A percentile compares a stretch with the other conserved stretches of the same genome.
Conservation (phyloP, 1,140 invertebrate genomes). For the Calosoma granatense region DNA sequence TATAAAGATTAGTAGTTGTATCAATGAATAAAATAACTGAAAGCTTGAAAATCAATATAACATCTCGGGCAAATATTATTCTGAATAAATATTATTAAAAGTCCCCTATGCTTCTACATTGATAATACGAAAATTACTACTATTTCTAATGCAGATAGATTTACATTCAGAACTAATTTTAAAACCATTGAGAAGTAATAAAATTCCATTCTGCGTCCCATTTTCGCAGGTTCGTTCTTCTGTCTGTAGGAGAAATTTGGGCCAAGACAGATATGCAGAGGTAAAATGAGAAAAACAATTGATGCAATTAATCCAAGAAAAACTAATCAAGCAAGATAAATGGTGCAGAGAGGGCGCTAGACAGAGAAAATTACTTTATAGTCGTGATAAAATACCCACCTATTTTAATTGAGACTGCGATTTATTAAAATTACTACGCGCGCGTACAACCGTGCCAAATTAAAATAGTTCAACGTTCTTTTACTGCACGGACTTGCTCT, state of each 20-base stretch:
- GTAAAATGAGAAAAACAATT: slow-evolving; percentile 37
- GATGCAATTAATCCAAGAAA: slow-evolving; percentile 37
- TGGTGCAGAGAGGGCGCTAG: slow-evolving; percentile 19
- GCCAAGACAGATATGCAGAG: slow-evolving; percentile 30
- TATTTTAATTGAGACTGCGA: slow-evolving; percentile 33
- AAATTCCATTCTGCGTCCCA: too few species aligned
- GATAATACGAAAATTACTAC: too few species aligned
- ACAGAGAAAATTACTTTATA: slow-evolving; percentile 33
- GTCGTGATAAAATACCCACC: slow-evolving; percentile 34
- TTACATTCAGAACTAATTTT: too few species aligned
- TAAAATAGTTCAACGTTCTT: slow-evolving; percentile 2
- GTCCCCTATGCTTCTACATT: too few species aligned
- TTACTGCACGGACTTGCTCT: too few species aligned
- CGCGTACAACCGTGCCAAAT: neutral
- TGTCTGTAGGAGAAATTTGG: slow-evolving; percentile 6
- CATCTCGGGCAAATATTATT: too few species aligned
- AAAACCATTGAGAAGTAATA: too few species aligned
- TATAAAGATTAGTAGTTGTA: too few species aligned
- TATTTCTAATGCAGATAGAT: too few species aligned
- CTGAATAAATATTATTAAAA: too few species aligned
- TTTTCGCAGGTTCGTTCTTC: neutral
- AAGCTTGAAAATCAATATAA: too few species aligned
- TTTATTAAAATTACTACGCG: slow-evolving; percentile 25
- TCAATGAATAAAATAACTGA: too few species aligned
- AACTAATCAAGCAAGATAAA: slow-evolving; percentile 38